phyloP scores from a whole-genome alignment of 2,797 vertebrate species.

The Sebastes diaconus region DNA sequence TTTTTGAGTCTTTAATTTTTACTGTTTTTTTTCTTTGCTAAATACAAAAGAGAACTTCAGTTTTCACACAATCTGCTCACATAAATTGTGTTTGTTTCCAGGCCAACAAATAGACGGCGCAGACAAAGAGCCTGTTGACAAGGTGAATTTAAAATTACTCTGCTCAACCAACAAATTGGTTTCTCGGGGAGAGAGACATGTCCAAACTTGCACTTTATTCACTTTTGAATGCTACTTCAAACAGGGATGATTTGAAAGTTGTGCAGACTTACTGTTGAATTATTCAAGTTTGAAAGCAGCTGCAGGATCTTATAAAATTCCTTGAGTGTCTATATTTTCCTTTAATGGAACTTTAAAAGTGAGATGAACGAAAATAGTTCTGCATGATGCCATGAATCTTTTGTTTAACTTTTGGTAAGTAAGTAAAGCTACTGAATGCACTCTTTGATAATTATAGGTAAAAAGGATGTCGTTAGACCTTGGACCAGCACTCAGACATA shows the following conservation, averaged over 20 bases:
- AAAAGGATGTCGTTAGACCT: conserved; percentile 13
- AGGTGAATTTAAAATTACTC: conserved; percentile 78
- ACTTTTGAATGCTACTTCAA: conserved; percentile 43
- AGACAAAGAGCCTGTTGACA: conserved; percentile 73
- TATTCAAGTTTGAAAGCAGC: conserved; percentile 18
- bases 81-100: conserved; percentile 75
- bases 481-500: neutral
- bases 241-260: conserved; percentile 51
- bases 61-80: conserved; percentile 60
- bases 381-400: neutral
- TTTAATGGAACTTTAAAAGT: neutral
- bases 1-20: conserved; percentile 47
- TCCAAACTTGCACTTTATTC: conserved; percentile 42
- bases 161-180: conserved; percentile 68
- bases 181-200: conserved; percentile 61
- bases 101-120: conserved; percentile 62
- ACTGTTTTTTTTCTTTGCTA: conserved; percentile 33
- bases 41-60: conserved; percentile 45
- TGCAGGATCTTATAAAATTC: neutral
- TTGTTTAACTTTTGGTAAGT: conserved; percentile 11
- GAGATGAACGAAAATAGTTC: neutral
- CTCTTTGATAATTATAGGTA: neutral
- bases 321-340: neutral
- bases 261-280: conserved; percentile 18
- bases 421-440: conserved; percentile 2